Base-by-base conservation (phyloP, 23 tunicate genomes). In the Diplosoma virens region DNA sequence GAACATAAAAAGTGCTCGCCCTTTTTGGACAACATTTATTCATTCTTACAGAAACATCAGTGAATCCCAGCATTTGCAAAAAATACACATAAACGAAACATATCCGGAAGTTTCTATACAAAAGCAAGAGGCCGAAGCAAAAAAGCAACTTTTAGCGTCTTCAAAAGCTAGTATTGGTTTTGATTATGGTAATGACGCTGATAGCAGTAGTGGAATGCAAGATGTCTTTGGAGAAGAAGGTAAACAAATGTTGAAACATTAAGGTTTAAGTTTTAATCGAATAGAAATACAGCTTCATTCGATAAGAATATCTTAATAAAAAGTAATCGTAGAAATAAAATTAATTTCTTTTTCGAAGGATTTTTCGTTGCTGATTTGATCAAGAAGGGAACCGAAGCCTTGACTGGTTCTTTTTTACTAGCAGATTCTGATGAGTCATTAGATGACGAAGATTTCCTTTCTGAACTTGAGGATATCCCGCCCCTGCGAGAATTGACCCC, bases 391-490 rank as follows among this genome's bases (percentile, higher is more conserved):
- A n/a, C n/a, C n/a, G n/a, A n/a, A n/a, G n/a, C n/a, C n/a, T n/a
- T n/a, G n/a, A n/a, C n/a, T n/a, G n/a, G n/a, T n/a, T n/a, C n/a
- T n/a, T n/a, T n/a, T 45, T 11, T 45, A 45, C 16, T 45, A 9
- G 2, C 52, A 67, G 74, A 67, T 37, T 67, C 74, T 4, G 74
- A 67, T 36, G 35, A n/a, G 3, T 67, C 78, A 48, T 60, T 47
- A 1, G 59, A 47, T 0, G 95, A 88, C 26, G 84, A 86, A 32
- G 90, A 84, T 25, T 86, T 92, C 47, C 37, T 81, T 24, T 56
- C 61, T n/a, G 97, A 82, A 22, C 65, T 92, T 20, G 92, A 92
- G 63, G 97, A 92, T 17, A 86, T 92, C 48, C 97, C 97, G 1
- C 76, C 87, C 5, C 80, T 77, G 25, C 50, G 84, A 20, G 84